A percentile compares a stretch with the other conserved stretches of the same genome.
Evolutionary conservation across 1,140 invertebrate species (phyloP).

Genomic region (Aleiodes sp.): DNA sequence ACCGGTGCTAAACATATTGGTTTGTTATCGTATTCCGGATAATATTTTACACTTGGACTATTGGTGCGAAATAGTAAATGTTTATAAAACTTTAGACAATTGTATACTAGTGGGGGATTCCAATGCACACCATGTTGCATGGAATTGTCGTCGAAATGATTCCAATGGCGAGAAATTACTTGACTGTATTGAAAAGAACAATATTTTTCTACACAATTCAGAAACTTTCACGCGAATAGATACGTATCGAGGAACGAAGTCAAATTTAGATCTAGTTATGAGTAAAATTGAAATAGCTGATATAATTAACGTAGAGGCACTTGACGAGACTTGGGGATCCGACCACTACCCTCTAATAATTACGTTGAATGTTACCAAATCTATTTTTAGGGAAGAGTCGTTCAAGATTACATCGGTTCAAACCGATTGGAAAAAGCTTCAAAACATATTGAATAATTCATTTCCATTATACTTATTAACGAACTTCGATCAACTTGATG

Average conservation of each 20-base stretch:
- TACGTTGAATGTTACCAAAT: neutral
- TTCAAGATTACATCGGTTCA: conserved; percentile 17
- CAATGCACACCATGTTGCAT: neutral
- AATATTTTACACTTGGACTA: no score
- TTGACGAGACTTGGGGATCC: conserved; percentile 25
- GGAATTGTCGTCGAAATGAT: conserved; percentile 10
- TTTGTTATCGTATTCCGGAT: no score
- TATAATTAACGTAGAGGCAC: neutral
- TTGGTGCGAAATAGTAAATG: no score
- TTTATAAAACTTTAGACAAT: no score
- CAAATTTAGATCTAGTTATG: conserved; percentile 32
- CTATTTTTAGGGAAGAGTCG: neutral
- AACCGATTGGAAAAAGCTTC: conserved; percentile 13
- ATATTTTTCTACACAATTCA: conserved; percentile 11
- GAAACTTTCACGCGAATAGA: conserved; percentile 17
- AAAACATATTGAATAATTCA: neutral
- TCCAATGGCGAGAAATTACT: conserved; percentile 6
- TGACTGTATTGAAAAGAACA: conserved; percentile 13
- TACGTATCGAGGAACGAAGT: neutral
- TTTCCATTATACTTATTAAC: neutral
- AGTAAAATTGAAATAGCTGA: conserved; percentile 15
- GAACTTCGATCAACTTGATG: neutral
- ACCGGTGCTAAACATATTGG: no score
- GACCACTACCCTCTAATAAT: conserved; percentile 28
- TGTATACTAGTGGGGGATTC: no score